Evolutionary conservation across 2,797 vertebrate genomes (phyloP).

Genomic region (Arctocebus calabarensis): DNA sequence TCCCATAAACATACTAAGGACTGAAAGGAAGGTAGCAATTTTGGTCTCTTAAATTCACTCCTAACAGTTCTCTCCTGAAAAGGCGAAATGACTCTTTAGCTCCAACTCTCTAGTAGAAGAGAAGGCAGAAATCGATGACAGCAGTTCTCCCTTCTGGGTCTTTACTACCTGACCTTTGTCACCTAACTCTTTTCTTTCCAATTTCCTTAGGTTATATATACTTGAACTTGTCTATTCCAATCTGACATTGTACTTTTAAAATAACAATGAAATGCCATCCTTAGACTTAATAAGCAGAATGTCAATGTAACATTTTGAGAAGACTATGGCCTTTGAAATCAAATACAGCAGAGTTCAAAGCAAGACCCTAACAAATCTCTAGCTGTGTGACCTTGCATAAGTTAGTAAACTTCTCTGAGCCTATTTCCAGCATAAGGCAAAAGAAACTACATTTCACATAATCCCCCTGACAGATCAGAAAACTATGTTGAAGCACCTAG

Average conservation of each 20-base stretch:
- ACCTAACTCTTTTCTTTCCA: neutral
- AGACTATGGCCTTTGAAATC: conserved; percentile 15
- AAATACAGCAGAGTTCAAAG: conserved; percentile 51
- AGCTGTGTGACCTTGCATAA: neutral
- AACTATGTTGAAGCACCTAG: neutral
- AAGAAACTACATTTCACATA: neutral
- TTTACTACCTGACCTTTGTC: neutral
- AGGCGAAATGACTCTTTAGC: neutral
- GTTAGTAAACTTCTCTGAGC: neutral
- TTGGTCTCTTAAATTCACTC: neutral
- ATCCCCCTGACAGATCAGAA: neutral
- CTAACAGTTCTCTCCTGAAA: neutral
- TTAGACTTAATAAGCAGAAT: conserved; percentile 45
- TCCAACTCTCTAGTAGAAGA: neutral
- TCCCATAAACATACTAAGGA: conserved; percentile 37
- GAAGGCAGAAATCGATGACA: neutral
- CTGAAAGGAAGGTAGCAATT: neutral
- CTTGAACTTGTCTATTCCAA: conserved; percentile 34
- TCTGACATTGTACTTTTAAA: conserved; percentile 38
- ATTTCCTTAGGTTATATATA: neutral
- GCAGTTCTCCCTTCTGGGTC: neutral
- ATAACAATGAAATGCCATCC: conserved; percentile 53
- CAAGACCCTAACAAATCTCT: neutral
- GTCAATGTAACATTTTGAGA: conserved; percentile 5
- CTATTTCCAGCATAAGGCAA: neutral